Evolutionary conservation across 2,888 invertebrate genomes (phyloP), one percentile per base, ranked within the genome.

Genomic region (Blastobasis adustella): DNA sequence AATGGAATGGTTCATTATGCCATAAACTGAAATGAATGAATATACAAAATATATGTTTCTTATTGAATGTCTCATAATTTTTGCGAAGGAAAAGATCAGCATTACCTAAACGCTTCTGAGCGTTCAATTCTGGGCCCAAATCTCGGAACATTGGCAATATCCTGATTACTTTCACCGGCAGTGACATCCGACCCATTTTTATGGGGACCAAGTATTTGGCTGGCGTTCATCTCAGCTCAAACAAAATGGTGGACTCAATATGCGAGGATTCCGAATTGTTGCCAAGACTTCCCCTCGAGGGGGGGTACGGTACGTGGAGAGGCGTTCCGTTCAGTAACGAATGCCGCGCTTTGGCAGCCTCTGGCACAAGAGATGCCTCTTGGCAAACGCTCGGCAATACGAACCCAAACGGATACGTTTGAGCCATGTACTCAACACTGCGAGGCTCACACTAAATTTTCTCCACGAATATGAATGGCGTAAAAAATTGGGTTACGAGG

Each of bases 191-290:
- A 23, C 23, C 23, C 23, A 23, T 23, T n/a, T 41, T 7, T n/a
- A n/a, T 50, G 23, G 23, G 23, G 23, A 23, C 23, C 23, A 23
- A 23, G 79, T 72, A 78, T 78, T 78, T 77, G 76, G 76, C 73
- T 64, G 67, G 57, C 54, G 49, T 23, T 23, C 23, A 23, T 23
- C 70, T 69, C 68, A 73, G 65, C 73, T 77, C 80, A 76, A 76
- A 82, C 80, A 76, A 81, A 78, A 76, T 73, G 76, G 64, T 72
- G 74, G 73, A 79, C 80, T 81, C 82, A 84, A 85, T 84, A 83
- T 82, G 81, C 76, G 77, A 67, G 68, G 61, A 61, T 67, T 62
- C 69, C 69, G 73, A 72, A 76, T 70, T 66, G 73, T 65, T 86
- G 85, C 85, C 85, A 85, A 84, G 68, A 72, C 67, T 62, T 60